Base-by-base conservation (phyloP, 2,797 vertebrate species). In the Brotogeris chrysoptera region DNA sequence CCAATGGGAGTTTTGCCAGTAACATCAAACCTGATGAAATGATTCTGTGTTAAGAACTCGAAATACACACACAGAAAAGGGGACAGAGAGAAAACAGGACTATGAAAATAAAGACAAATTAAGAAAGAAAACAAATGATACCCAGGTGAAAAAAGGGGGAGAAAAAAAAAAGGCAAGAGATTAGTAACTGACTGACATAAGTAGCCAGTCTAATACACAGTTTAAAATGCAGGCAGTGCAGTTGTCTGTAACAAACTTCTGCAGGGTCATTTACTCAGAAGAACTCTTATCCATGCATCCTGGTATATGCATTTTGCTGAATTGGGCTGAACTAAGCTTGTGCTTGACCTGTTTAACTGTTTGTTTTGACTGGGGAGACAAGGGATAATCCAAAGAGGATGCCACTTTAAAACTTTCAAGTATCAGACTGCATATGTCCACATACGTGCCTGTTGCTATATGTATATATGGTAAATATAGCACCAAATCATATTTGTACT, bases 21-120 rank as follows among this genome's bases (percentile, higher is more conserved):
- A 70, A 88, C 77, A 86, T 88, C 70, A 84, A 86, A 76, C 39
- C 43, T 70, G 43, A 86, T 86, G 41, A 93, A 95, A 92, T 70
- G 57, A 60, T 84, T 91, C 52, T 80, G 32, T 55, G 73, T 86
- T 87, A 69, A 73, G 78, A 93, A 68, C 68, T 55, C 74, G 78
- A 84, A 95, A 84, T 18, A 76, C 13, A 68, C 17, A 55, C 28
- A n/a, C 0, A 11, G 77, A 46, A 70, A 86, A 68, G 28, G 55
- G 46, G 49, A 77, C 21, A 73, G 68, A 71, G 53, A n/a, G 60
- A 78, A 91, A 92, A 74, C 1, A 3, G 41, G 39, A 17, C 50
- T 47, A 2, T 2, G 28, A 80, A 85, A 65, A 12, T 36, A 73
- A 80, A 53, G 47, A 39, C 80, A 90, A 86, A 86, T 46, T 27